Conservation (phyloP, 2,888 invertebrate genomes). For the Dichetophora obliterata region DNA sequence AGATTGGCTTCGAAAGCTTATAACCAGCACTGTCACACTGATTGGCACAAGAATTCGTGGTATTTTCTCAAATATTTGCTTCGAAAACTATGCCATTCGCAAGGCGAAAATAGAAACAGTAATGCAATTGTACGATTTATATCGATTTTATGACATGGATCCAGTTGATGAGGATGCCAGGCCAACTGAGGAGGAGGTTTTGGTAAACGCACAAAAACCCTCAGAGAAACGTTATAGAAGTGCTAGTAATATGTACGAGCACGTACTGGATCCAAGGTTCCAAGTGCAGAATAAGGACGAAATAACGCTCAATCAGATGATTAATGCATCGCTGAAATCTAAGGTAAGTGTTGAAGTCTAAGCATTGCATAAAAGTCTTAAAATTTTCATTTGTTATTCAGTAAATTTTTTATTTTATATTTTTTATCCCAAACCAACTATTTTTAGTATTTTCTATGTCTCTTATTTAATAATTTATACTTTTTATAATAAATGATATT, state of each 20-base stretch:
- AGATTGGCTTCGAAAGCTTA: constrained; percentile 57
- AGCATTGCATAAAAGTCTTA: not conserved
- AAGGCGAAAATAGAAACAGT: constrained; percentile 44
- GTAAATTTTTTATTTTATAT: too few relatives aligned
- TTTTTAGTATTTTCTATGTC: too few relatives aligned
- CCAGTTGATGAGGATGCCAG: constrained; percentile 1
- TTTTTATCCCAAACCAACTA: too few relatives aligned
- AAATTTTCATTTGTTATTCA: too few relatives aligned
- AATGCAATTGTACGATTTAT: constrained; percentile 53
- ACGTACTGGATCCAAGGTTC: constrained; percentile 57
- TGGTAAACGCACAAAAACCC: not conserved
- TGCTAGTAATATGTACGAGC: constrained; percentile 55
- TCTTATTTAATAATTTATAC: too few relatives aligned
- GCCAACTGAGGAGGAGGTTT: not conserved
- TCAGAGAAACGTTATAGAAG: constrained; percentile 50
- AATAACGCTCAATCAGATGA: constrained; percentile 60
- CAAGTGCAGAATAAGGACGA: constrained; percentile 55
- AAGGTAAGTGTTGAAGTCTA: constrained; percentile 33
- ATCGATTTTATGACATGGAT: constrained; percentile 57
- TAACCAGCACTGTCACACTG: constrained; percentile 50
- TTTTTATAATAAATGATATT: too few relatives aligned
- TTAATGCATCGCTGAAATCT: constrained; percentile 56
- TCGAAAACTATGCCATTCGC: constrained; percentile 58
- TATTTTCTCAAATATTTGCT: constrained; percentile 58
- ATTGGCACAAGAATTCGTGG: constrained; percentile 58